Evolutionary conservation across 2,888 invertebrate species (phyloP), one percentile per base, ranked within the genome.

Genomic region (Mayetiola destructor): DNA sequence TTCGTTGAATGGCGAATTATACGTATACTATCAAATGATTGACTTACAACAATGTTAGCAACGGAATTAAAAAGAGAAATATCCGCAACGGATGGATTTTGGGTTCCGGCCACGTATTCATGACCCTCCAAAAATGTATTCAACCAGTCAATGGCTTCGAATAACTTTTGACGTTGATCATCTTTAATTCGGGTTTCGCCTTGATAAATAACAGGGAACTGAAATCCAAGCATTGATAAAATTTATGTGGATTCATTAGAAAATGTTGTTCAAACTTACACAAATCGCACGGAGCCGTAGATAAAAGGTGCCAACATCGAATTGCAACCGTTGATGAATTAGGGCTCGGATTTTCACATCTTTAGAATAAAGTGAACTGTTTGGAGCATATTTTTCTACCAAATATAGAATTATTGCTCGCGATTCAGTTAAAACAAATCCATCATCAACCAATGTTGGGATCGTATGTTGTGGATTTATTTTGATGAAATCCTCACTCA

Each of bases 381-480:
- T 76, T 9, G 61, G 59, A 18, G 54, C 30, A 65, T 77, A 79
- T 1, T 75, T 79, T 66, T 77, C 76, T 0, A 76, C 79, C 61
- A 84, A 72, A 66, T 84, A 84, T 54, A 75, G 69, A 4, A 77
- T 75, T 59, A 83, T 82, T 8, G 82, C 82, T 36, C 80, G 76
- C 62, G 82, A 81, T 66, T 84, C 84, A 80, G 82, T 82, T 53
- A 84, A 61, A n/a, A 76, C 67, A 64, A 82, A 81, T 10, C 80
- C 82, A 58, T 80, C 76, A 65, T 84, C 84, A 23, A 80, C 78
- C 58, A 85, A 69, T 9, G 84, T 83, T 10, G 84, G 84, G 4
- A 85, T 70, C 58, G 78, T 78, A 66, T 83, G 82, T 64, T 82
- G 82, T 5, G 81, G 81, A 67, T 82, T 82, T 53, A 81, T 73